phyloP scores from a whole-genome alignment of 64 coral and sea anemone species.

The Pocillopora damicornis region DNA sequence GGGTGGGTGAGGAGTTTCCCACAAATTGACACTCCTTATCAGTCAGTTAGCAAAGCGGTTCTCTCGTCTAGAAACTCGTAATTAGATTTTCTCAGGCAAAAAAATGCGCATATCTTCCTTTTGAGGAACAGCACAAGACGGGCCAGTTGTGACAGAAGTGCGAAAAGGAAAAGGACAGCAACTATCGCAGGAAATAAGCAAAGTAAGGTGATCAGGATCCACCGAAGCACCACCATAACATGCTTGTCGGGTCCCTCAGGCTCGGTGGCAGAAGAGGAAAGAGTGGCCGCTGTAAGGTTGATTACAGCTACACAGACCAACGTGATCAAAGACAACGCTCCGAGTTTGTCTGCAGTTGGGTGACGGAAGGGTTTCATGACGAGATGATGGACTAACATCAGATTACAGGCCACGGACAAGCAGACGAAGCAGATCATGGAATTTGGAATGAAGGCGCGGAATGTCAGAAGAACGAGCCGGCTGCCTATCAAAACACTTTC shows the following conservation, averaged over 20 bases:
- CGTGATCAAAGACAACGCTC: conserved; percentile 19
- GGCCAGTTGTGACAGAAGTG: conserved; percentile 45
- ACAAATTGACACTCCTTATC: not conserved
- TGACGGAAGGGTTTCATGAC: conserved; percentile 39
- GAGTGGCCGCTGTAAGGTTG: conserved; percentile 34
- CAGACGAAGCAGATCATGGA: conserved; percentile 27
- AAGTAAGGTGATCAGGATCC: conserved; percentile 19
- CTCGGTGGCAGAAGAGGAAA: conserved; percentile 26
- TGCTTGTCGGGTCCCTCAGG: conserved; percentile 36
- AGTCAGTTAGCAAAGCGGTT: not conserved
- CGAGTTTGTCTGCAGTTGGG: conserved; percentile 14
- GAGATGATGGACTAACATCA: conserved; percentile 48
- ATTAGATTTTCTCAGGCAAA: not conserved
- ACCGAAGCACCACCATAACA: conserved; percentile 30
- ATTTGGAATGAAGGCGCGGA: conserved; percentile 44
- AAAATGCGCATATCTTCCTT: not conserved
- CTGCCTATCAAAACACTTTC: conserved; percentile 74
- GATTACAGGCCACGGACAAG: conserved; percentile 36
- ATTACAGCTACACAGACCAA: conserved; percentile 39
- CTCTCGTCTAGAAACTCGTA: not conserved
- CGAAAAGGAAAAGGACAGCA: conserved; percentile 23
- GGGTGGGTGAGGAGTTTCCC: no score
- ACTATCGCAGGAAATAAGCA: conserved; percentile 31
- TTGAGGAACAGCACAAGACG: conserved; percentile 31
- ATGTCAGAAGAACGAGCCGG: conserved; percentile 35